phyloP scores from a whole-genome alignment of 2,797 vertebrate species.

The Nannoperca obscura region DNA sequence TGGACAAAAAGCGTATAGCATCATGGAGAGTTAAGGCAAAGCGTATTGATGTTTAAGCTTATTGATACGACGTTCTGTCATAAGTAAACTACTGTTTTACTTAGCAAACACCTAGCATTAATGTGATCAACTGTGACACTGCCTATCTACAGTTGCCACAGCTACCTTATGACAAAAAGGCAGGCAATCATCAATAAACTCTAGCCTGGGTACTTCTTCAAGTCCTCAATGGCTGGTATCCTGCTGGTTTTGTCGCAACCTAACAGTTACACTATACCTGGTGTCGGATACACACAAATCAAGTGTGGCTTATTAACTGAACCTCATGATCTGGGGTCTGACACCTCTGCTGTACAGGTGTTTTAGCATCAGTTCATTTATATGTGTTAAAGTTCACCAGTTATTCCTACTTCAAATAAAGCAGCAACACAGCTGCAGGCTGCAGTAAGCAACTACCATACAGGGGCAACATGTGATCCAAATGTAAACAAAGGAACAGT shows the following conservation, averaged over 20 bases:
- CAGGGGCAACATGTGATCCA: neutral
- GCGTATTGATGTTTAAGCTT: neutral
- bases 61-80: neutral
- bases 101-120: neutral
- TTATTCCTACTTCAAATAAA: neutral
- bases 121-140: neutral
- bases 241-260: neutral
- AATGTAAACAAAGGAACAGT: slow-evolving; percentile 5
- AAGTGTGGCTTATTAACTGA: neutral
- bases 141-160: neutral
- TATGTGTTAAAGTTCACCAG: neutral
- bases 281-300: neutral
- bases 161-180: neutral
- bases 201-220: neutral
- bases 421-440: neutral
- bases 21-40: neutral
- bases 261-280: neutral
- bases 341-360: neutral
- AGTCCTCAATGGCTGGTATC: neutral
- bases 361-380: neutral
- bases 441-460: neutral
- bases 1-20: neutral
- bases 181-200: neutral
- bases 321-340: neutral
- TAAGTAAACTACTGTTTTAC: neutral